Base-by-base conservation (phyloP, 2,888 invertebrate genomes). In the Melinaea marsaeus region DNA sequence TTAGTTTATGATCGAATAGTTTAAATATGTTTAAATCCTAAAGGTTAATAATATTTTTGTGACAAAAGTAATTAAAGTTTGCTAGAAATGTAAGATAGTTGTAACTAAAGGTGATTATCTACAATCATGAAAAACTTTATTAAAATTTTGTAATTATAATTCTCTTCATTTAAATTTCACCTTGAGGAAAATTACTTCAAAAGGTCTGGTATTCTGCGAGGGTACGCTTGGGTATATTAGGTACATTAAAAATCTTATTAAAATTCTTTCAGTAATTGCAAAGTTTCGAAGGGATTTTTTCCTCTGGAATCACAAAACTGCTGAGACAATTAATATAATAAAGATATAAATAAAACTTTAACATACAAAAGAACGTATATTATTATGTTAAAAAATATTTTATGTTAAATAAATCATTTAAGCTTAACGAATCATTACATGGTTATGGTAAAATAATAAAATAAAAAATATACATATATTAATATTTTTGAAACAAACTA, bases 81-180 rank as follows among this genome's bases (percentile, higher is more conserved):
- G 13, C 9, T 13, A 13, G 35, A 13, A 22, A n/a, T 9, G 37
- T 11, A 37, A n/a, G 32, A 22, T 48, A 58, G 51, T 55, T 45
- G 54, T 32, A 13, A 45, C 51, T 45, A 51, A 51, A 51, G 9
- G 32, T 32, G 32, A 51, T 22, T 22, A 57, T 56, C 37, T 61
- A 57, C 56, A 66, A 58, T 58, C 64, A 55, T 56, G 67, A 55
- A 63, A 46, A 57, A 57, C 65, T 64, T 64, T 58, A 58, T 55
- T 56, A 67, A 64, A 66, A 65, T 60, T 62, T 69, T 60, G 48
- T 61, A 61, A 69, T 66, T 69, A 65, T 65, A 58, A 61, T 64
- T 64, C 58, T 56, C 51, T 61, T 58, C 57, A 61, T 61, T 64
- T 56, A 34, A 61, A 61, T 45, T 62, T 57, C 55, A 62, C 57